Percentiles rank a stretch among this genome's conserved stretches.
These are phyloP conservation scores for Macrocentrus cingulum DNA, from an alignment of 1,140 invertebrate species.

Conservation along the genomic window DNA sequence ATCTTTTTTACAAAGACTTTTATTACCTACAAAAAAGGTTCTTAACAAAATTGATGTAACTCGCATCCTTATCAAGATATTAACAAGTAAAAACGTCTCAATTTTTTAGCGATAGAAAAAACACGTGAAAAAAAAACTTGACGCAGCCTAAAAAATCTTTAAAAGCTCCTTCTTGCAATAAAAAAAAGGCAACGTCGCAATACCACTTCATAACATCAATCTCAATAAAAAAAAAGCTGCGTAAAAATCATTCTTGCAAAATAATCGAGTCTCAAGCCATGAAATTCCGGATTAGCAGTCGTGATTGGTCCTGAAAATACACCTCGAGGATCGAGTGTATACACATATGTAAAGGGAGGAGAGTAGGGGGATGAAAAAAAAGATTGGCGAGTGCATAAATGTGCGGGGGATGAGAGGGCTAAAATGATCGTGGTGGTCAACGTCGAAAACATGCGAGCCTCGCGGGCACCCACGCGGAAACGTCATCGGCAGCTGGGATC, in stretches of 20 bases:
- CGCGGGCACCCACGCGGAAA: constrained; percentile 55
- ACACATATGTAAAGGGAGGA: neutral
- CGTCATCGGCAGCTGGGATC: constrained; percentile 58
- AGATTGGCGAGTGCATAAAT: constrained; percentile 3
- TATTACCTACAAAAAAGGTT: too few relatives aligned
- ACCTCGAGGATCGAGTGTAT: neutral
- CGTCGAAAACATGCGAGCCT: constrained; percentile 58
- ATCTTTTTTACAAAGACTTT: too few relatives aligned
- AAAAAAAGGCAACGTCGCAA: too few relatives aligned
- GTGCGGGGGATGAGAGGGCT: too few relatives aligned
- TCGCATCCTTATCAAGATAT: too few relatives aligned
- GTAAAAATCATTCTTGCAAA: neutral
- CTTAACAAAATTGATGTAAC: too few relatives aligned
- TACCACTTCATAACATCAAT: too few relatives aligned
- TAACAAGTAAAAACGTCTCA: too few relatives aligned
- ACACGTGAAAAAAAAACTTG: too few relatives aligned
- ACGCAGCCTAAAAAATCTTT: too few relatives aligned
- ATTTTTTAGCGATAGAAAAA: too few relatives aligned
- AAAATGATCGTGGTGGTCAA: constrained; percentile 45
- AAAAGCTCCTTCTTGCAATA: neutral
- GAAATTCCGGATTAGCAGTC: constrained; percentile 18
- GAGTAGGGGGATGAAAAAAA: constrained; percentile 3
- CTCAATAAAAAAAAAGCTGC: neutral
- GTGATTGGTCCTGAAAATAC: constrained; percentile 4
- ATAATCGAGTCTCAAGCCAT: constrained; percentile 16